These are phyloP conservation scores for Odontothrips loti DNA, from an alignment of 2,888 invertebrate species.

Conservation along the genomic window DNA sequence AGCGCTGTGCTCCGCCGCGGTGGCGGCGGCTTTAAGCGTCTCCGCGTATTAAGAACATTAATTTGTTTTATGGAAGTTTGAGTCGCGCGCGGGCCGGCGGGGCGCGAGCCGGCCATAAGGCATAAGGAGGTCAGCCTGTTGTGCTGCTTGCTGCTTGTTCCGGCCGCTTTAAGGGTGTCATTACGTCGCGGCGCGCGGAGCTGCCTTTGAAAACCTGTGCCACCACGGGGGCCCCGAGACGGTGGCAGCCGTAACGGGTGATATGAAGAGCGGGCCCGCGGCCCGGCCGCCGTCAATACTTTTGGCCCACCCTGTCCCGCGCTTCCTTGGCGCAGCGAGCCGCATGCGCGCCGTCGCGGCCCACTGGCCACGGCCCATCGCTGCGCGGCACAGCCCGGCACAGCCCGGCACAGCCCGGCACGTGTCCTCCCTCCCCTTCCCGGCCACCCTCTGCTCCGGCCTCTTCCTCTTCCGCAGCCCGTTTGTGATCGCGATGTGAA, in stretches of 20 bases:
- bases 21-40: not conserved
- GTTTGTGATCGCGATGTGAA: too few relatives aligned
- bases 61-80: slow-evolving; percentile 27
- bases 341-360: not conserved
- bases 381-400: not conserved
- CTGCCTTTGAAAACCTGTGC: not conserved
- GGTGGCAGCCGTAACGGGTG: too few relatives aligned
- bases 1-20: too few relatives aligned
- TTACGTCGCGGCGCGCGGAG: not conserved
- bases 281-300: too few relatives aligned
- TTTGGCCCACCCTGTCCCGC: too few relatives aligned
- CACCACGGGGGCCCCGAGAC: not conserved
- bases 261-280: too few relatives aligned
- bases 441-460: too few relatives aligned
- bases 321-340: too few relatives aligned
- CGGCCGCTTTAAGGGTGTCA: not conserved
- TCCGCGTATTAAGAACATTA: slow-evolving; percentile 13
- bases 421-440: not conserved
- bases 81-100: not conserved
- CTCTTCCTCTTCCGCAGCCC: too few relatives aligned
- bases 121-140: slow-evolving; percentile 20
- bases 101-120: not conserved
- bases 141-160: not conserved
- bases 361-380: not conserved
- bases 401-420: too few relatives aligned